Evolutionary conservation across 1,140 invertebrate species (phyloP), one percentile per base, ranked within the genome.

Genomic region (Nomia melanderi): DNA sequence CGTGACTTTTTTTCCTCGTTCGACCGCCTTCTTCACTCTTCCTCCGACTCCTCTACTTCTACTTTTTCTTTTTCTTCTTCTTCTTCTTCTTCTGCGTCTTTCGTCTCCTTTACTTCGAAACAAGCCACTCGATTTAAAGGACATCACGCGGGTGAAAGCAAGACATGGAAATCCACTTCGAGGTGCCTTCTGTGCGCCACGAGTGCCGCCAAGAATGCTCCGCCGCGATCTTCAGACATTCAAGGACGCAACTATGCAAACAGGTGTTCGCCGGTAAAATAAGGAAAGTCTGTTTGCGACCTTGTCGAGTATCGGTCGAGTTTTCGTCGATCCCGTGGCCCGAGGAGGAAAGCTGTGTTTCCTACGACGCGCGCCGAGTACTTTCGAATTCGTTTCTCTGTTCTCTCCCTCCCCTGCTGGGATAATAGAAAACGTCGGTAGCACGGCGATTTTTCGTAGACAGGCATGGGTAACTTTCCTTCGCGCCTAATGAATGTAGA

Each of bases 91-190:
- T n/a, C 53, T 27, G n/a, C n/a, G n/a, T 29, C n/a, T 27, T 3
- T 31, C 20, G 20, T n/a, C 23, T 11, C 50, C n/a, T 53, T 47
- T 20, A 12, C 50, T 50, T 31, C n/a, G 53, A 29, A 25, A 74
- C 62, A 65, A 59, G 71, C 77, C 71, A 78, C 63, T 75, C 70
- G 70, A 74, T 75, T 74, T 41, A 74, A 75, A 74, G 71, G 60
- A 78, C 77, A 74, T 78, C 77, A 23, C 50, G 9, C 66, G 17
- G 53, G 76, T 73, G 69, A 78, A 78, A 73, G 72, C 63, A 50
- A 62, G 78, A 81, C 78, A 81, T 81, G 75, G 67, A 81, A 81
- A 81, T 81, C 75, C 78, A 81, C 78, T 81, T 12, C 17, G 57
- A 36, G 71, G n/a, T 27, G 47, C 72, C 53, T 78, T 66, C 53